Conservation (phyloP, 2,797 vertebrate species). For the Botia almorhae region DNA sequence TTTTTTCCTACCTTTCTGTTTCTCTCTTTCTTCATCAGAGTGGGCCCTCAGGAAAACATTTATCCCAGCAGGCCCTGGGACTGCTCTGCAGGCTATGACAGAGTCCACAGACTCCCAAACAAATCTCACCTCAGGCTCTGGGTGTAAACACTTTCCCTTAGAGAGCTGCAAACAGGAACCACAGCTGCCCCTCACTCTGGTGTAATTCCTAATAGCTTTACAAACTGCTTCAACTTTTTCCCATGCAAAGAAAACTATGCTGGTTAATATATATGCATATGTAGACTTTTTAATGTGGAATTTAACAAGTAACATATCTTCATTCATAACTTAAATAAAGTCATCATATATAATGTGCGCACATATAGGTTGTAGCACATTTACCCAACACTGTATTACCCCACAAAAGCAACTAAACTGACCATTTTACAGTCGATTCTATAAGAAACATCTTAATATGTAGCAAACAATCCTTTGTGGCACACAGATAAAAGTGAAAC, state of each 20-base stretch:
- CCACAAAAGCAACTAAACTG: too few relatives aligned
- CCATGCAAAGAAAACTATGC: too few relatives aligned
- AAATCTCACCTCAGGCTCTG: constrained; percentile 31
- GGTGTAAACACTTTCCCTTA: constrained; percentile 30
- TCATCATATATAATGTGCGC: too few relatives aligned
- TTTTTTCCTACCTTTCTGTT: constrained; percentile 9
- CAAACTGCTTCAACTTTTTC: background rate
- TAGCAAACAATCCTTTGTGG: background rate
- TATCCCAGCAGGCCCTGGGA: constrained; percentile 63
- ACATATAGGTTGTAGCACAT: background rate
- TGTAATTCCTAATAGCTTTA: constrained; percentile 12
- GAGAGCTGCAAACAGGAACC: constrained; percentile 19
- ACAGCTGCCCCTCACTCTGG: constrained; percentile 19
- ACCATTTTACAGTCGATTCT: background rate
- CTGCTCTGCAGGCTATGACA: constrained; percentile 55
- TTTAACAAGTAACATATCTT: background rate
- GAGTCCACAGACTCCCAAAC: constrained; percentile 47
- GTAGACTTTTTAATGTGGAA: too few relatives aligned
- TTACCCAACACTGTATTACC: background rate
- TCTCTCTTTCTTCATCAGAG: constrained; percentile 33
- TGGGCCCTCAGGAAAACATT: constrained; percentile 62
- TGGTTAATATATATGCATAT: too few relatives aligned
- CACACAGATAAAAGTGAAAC: background rate
- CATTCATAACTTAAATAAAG: background rate
- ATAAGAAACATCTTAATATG: background rate